Conservation (phyloP, 2,113 vertebrate genomes). For the Osmerus mordax region DNA sequence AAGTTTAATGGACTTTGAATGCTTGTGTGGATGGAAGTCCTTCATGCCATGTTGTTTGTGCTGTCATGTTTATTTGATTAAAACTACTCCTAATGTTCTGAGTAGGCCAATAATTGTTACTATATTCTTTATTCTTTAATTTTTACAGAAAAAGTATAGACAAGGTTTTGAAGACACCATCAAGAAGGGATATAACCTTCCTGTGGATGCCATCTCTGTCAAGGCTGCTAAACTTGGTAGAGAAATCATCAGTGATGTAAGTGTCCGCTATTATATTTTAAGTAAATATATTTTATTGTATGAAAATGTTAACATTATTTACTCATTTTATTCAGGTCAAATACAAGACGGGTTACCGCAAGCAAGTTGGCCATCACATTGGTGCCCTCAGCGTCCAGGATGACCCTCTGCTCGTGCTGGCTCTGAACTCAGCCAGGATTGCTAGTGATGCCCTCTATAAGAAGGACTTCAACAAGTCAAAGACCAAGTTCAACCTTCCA, state of each 20-base stretch:
- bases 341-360: constrained; percentile 80
- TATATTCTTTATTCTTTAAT: not conserved
- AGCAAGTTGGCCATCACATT: constrained; percentile 83
- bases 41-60: no score
- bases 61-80: no score
- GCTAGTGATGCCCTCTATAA: constrained; percentile 86
- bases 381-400: constrained; percentile 75
- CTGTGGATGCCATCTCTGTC: constrained; percentile 81
- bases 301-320: not conserved
- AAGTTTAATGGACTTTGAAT: no score
- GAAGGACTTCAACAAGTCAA: constrained; percentile 84
- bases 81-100: not conserved
- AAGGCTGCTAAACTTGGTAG: constrained; percentile 79
- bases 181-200: constrained; percentile 83
- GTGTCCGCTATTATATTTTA: constrained; percentile 26
- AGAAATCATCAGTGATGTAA: constrained; percentile 88
- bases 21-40: no score
- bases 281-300: not conserved
- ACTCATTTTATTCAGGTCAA: constrained; percentile 47
- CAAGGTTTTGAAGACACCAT: constrained; percentile 83
- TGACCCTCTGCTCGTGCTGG: constrained; percentile 81
- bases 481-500: constrained; percentile 79
- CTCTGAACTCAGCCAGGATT: constrained; percentile 82
- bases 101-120: not conserved
- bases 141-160: constrained; percentile 83